Evolutionary conservation across 2,797 vertebrate genomes (phyloP).

Genomic region (Trichosurus vulpecula): DNA sequence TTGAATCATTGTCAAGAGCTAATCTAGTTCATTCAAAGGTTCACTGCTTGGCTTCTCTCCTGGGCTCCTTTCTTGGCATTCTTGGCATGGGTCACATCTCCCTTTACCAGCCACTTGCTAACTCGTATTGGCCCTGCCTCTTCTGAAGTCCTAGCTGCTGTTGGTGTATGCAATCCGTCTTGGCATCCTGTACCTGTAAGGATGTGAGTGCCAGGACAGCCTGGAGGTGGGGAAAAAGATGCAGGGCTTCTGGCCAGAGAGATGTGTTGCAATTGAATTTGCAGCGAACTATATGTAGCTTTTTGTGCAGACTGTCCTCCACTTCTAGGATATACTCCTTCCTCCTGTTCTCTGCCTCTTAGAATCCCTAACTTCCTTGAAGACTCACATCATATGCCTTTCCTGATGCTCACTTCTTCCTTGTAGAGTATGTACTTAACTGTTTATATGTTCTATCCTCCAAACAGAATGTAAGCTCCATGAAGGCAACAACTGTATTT

Average conservation of each 20-base stretch:
- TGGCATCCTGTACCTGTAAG: conserved; percentile 19
- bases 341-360: background rate
- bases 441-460: background rate
- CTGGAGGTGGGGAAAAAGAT: background rate
- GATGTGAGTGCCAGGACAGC: conserved; percentile 21
- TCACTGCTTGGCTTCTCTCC: conserved; percentile 16
- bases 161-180: conserved; percentile 52
- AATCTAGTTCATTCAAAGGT: background rate
- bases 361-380: background rate
- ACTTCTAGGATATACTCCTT: background rate
- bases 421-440: background rate
- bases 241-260: background rate
- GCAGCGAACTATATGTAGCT: background rate
- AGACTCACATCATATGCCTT: background rate
- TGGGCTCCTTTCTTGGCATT: background rate
- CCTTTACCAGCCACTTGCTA: background rate
- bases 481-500: background rate
- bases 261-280: background rate
- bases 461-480: background rate
- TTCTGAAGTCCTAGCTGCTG: background rate
- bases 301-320: background rate
- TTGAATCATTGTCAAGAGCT: background rate
- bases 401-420: background rate
- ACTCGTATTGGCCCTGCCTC: conserved; percentile 1
- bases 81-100: background rate